Base-by-base conservation (phyloP, 2,888 invertebrate species). In the Teinopalpus imperialis region DNA sequence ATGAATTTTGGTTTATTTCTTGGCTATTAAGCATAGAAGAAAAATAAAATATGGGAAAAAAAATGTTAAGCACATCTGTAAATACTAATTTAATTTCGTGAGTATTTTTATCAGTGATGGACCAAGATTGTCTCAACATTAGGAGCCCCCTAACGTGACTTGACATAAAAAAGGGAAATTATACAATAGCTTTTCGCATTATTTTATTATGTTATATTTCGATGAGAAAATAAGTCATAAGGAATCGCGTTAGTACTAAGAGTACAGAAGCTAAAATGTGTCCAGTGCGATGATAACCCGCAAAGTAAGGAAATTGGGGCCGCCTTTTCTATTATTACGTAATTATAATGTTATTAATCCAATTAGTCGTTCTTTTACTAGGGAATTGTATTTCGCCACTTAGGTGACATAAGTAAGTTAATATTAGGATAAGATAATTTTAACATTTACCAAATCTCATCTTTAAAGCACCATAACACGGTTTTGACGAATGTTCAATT, bases 361-460 rank as follows among this genome's bases (percentile, higher is more conserved):
- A 69, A 69, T 65, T 75, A 35, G 35, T 43, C 36, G 23, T 44
- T 44, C 70, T 68, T 75, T 63, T 75, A 67, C 67, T 83, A 82
- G 76, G 68, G 63, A 81, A 78, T 71, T 78, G 66, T 79, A 75
- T 75, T 69, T 66, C 32, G 63, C 75, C 71, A 63, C 56, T 68
- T 75, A 79, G 76, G 58, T 79, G 72, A 76, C 66, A 64, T 71
- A 77, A 79, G 77, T 56, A 53, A 68, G 71, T 66, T 75, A 74
- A 69, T 69, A 66, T 75, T 69, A 72, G 65, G 51, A 61, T 54
- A 59, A 60, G 56, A 61, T 77, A 72, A 69, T 71, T 64, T 70
- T 72, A 74, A 74, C 63, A 61, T 75, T 82, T 81, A 86, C 85
- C 83, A 85, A 86, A 86, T 78, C 76, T 79, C 35, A 30, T 40